Conservation (phyloP, 2,113 vertebrate species). For the Brachionichthys hirsutus region DNA sequence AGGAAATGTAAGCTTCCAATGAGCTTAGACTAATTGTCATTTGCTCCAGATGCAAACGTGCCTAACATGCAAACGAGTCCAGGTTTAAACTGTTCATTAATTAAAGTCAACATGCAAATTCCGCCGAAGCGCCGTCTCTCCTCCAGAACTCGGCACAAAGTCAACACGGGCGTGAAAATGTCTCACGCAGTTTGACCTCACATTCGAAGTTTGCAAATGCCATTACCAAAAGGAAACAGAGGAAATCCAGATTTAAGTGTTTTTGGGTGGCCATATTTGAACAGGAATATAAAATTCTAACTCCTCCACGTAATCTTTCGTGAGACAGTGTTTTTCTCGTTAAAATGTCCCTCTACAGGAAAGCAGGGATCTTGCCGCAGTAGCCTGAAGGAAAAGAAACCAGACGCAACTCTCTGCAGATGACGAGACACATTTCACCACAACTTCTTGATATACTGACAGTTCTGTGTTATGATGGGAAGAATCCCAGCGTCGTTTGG, state of each 20-base stretch:
- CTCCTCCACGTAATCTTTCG: constrained; percentile 22
- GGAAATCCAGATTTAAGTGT: constrained; percentile 27
- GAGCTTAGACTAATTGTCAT: constrained; percentile 51
- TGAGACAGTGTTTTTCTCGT: background rate
- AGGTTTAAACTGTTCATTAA: constrained; percentile 35
- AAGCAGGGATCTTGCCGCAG: constrained; percentile 8
- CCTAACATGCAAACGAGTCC: constrained; percentile 30
- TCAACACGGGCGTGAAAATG: constrained; percentile 30
- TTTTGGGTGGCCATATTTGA: constrained; percentile 28
- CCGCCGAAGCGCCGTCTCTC: constrained; percentile 9
- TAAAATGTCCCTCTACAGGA: too few relatives aligned
- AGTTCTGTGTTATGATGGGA: constrained; percentile 16
- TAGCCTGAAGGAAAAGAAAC: constrained; percentile 13
- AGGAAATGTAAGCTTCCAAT: constrained; percentile 36
- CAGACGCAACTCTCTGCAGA: constrained; percentile 16
- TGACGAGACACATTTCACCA: constrained; percentile 15
- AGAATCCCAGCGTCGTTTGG: constrained; percentile 7
- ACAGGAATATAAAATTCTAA: constrained; percentile 23
- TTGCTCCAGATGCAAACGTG: constrained; percentile 34
- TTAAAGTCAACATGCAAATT: constrained; percentile 55
- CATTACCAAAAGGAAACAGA: constrained; percentile 49
- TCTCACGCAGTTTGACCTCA: constrained; percentile 35
- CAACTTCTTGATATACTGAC: constrained; percentile 23
- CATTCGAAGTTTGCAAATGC: constrained; percentile 40
- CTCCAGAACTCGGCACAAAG: constrained; percentile 15